Percentiles rank a stretch among this genome's conserved stretches.
phyloP scores from a whole-genome alignment of 2,113 vertebrate species.

The Isurus oxyrinchus region DNA sequence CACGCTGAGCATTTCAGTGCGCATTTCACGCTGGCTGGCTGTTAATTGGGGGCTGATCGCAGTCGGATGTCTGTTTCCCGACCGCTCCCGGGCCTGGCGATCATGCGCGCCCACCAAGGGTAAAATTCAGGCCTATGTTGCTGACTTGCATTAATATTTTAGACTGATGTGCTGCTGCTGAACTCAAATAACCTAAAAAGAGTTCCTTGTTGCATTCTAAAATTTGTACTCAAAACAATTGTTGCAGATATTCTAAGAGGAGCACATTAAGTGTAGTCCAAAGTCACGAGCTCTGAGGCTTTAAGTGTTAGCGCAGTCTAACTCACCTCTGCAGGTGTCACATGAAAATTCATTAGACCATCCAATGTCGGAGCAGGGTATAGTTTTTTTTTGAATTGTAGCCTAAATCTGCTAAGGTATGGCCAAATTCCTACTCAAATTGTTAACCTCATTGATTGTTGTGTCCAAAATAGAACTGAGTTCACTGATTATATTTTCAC shows the following conservation, averaged over 20 bases:
- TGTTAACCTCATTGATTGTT: background rate
- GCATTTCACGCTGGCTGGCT: too few species aligned
- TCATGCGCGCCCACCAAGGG: too few species aligned
- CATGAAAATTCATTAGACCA: background rate
- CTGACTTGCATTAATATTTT: background rate
- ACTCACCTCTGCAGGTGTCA: too few species aligned
- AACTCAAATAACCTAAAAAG: background rate
- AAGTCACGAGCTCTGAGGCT: background rate
- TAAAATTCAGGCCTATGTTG: background rate
- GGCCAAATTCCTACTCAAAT: background rate
- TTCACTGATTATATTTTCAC: background rate
- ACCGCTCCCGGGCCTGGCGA: too few species aligned
- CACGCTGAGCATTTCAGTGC: too few species aligned
- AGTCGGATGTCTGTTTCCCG: too few species aligned
- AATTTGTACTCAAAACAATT: background rate
- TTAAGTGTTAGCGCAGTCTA: too few species aligned
- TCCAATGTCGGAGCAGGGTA: background rate
- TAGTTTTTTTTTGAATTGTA: background rate
- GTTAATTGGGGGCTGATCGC: too few species aligned
- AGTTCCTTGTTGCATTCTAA: background rate
- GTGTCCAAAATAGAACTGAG: background rate
- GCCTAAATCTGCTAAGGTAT: background rate
- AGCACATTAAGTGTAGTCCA: background rate
- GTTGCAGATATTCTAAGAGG: background rate
- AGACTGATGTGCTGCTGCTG: background rate